These are phyloP conservation scores for Otus sunia DNA, from an alignment of 2,113 vertebrate species.

Conservation along the genomic window DNA sequence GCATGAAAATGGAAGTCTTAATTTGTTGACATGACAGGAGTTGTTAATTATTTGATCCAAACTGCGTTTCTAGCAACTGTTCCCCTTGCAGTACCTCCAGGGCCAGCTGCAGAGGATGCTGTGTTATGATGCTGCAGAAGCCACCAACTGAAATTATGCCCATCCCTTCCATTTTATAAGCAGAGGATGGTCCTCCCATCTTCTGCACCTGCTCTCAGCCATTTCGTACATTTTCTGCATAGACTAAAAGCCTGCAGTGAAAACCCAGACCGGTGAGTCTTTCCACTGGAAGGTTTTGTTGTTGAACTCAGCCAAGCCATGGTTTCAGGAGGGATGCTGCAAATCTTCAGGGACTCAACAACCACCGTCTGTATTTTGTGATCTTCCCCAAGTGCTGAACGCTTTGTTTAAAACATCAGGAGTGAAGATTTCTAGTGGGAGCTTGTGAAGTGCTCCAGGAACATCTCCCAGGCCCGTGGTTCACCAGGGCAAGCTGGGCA, in stretches of 20 bases:
- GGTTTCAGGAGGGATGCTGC: background rate
- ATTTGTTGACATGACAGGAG: background rate
- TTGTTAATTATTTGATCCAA: background rate
- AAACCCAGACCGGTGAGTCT: background rate
- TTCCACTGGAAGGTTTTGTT: background rate
- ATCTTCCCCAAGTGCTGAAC: background rate
- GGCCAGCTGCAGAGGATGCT: background rate
- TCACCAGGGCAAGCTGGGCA: background rate
- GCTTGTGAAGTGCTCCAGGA: background rate
- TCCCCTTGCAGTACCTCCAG: background rate
- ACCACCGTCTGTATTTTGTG: accelerated
- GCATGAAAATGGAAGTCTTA: background rate
- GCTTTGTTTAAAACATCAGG: background rate
- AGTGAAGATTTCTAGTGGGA: background rate
- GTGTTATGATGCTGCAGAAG: background rate
- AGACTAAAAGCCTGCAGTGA: background rate
- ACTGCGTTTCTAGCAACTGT: accelerated
- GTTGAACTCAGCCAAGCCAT: background rate
- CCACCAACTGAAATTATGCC: background rate
- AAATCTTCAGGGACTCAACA: background rate
- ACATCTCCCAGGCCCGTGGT: background rate
- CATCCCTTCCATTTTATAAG: background rate
- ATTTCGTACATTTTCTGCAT: accelerated
- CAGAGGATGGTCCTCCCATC: background rate
- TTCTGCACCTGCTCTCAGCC: background rate